Conservation (phyloP, 1,140 invertebrate species). For the Ditylenchus dipsaci region DNA sequence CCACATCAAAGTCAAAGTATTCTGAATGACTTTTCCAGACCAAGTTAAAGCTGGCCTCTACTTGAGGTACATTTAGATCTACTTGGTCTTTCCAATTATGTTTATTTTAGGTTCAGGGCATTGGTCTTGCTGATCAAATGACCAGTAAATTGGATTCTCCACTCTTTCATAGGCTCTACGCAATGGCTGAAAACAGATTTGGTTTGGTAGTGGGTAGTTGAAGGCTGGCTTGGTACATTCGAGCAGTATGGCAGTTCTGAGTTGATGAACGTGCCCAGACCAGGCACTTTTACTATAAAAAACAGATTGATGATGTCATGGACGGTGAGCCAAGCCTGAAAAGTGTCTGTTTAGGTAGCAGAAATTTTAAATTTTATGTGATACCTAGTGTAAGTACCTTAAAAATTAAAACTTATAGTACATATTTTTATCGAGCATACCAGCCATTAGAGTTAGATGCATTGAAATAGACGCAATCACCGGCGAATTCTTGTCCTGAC, state of each 20-base stretch:
- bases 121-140: conserved; percentile 20
- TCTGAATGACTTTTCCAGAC: conserved; percentile 42
- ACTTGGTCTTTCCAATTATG: conserved; percentile 19
- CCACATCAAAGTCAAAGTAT: conserved; percentile 46
- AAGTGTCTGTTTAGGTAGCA: neutral
- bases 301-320: conserved; percentile 47
- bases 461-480: conserved; percentile 49
- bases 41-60: conserved; percentile 39
- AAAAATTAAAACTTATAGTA: no score
- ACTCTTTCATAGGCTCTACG: conserved; percentile 45
- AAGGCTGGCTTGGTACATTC: neutral
- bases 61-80: neutral
- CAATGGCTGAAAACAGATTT: conserved; percentile 43
- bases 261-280: conserved; percentile 45
- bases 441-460: conserved; percentile 44
- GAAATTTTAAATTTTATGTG: no score
- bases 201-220: conserved; percentile 26
- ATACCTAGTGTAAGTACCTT: no score
- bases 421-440: conserved; percentile 8
- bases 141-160: conserved; percentile 40
- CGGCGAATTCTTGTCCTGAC: conserved; percentile 7
- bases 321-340: conserved; percentile 44
- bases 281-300: conserved; percentile 46
- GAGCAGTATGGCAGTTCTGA: conserved; percentile 24
- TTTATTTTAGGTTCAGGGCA: conserved; percentile 15